Base-by-base conservation (phyloP, 2,888 invertebrate genomes). In the Dermolepida albohirtum region DNA sequence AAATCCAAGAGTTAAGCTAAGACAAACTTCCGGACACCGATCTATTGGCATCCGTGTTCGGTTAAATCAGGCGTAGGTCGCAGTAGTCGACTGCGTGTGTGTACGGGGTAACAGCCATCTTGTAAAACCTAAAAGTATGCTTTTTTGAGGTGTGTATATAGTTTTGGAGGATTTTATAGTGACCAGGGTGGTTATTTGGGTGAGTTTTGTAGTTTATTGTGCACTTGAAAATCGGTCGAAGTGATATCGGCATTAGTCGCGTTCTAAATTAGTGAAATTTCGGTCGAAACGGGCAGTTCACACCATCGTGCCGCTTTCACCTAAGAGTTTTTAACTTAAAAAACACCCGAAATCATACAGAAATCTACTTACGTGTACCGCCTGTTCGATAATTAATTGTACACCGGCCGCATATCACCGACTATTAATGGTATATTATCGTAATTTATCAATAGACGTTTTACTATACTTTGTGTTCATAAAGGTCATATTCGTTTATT, bases 51-150 rank as follows among this genome's bases (percentile, higher is more conserved):
- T 71, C 66, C 62, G 64, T 55, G 67, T 55, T 64, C 70, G 70
- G 67, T 64, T 67, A 67, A 68, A 64, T 64, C 52, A 47, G 57
- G 71, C 76, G 80, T 76, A 74, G 66, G 81, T 80, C 80, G 66
- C 73, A 74, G 76, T 71, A 76, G 68, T 70, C 71, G 64, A 72
- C 73, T 74, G 74, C 77, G 80, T 76, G 76, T 79, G 80, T 78
- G 81, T 82, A 79, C 81, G 80, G 81, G 82, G 79, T 79, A 79
- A 80, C 81, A 80, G 83, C 83, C 83, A 83, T 83, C 81, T 83
- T 83, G 83, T 82, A 80, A 80, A 81, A 78, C 79, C 80, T 77
- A 79, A 81, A 83, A 83, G 82, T 82, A 83, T 83, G 83, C 82
- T 81, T 82, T 79, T 82, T 81, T 80, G 82, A 83, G 82, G 83